phyloP scores from a whole-genome alignment of 2,797 vertebrate species.

The Columba guinea region DNA sequence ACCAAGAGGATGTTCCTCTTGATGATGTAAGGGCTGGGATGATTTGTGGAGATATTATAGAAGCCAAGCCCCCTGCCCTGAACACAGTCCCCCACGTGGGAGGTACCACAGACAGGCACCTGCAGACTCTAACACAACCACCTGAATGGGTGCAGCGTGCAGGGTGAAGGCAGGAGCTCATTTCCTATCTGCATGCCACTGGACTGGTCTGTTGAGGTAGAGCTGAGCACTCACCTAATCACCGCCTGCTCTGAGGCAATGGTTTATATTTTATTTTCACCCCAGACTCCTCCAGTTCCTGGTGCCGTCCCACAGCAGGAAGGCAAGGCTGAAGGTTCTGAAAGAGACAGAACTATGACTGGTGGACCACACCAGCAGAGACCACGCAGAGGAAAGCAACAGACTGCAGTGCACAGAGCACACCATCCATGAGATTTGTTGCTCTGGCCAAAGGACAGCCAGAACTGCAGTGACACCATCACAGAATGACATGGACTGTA shows the following conservation, averaged over 20 bases:
- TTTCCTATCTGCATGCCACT: neutral
- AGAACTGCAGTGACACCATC: neutral
- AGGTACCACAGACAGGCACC: neutral
- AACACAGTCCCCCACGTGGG: fast-evolving
- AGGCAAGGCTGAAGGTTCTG: neutral
- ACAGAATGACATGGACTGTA: neutral
- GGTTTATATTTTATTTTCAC: neutral
- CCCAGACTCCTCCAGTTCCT: fast-evolving
- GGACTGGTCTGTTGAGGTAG: neutral
- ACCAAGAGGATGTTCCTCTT: neutral
- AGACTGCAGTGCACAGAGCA: neutral
- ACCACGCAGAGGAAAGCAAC: fast-evolving
- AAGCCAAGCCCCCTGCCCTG: neutral
- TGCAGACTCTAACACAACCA: neutral
- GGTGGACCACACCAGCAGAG: neutral
- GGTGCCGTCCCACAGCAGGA: neutral
- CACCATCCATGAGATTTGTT: fast-evolving
- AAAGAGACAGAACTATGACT: neutral
- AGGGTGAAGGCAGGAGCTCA: neutral
- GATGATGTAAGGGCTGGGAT: neutral
- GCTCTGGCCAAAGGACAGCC: neutral
- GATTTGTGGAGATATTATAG: neutral
- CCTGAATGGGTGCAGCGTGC: fast-evolving
- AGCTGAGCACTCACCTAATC: neutral
- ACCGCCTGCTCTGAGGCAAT: neutral